Base-by-base conservation (phyloP, 1,140 invertebrate species). In the Plectus sambesii region DNA sequence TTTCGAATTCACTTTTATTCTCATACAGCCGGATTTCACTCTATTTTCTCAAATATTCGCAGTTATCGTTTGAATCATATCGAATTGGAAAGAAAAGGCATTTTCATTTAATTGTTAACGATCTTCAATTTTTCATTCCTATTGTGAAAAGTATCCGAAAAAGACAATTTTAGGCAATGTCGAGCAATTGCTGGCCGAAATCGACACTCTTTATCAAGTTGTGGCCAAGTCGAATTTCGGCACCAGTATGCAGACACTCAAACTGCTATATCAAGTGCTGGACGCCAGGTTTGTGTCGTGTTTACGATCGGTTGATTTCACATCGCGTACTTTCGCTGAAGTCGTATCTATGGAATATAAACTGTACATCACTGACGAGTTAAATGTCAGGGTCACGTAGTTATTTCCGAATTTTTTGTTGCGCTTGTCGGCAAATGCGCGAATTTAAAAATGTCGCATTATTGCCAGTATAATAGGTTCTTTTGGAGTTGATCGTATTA, bases 201-300 rank as follows among this genome's bases (percentile, higher is more conserved):
- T 85, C 33, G 79, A 88, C 59, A 84, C 84, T 0, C 74, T 97
- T 40, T 93, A 90, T 69, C 81, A 83, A 62, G 73, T 96, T 19
- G 84, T 94, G 0, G 87, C 96, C 77, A 79, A 69, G 29, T 72
- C 73, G 17, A 70, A 71, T 45, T 83, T 89, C 52, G 83, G 82
- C 59, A 82, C 88, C 1, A 79, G 83, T 20, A 69, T 96, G 6
- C 88, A 89, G 64, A 85, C 87, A 0, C 69, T 97, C 0, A 81
- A 80, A 51, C 74, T 98, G 48, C 72, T 98, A 1, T 81, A 82
- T 60, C 88, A 93, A 66, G 78, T 90, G 47, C 77, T 79, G 26
- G 78, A 78, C 39, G 69, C 77, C 0, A 74, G 74, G 47, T 73
- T 75, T 55, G 71, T 62, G 22, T 63, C 73, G 20, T 68, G 70